phyloP scores from a whole-genome alignment of 2,888 invertebrate species.

The Cheilosia pagana region DNA sequence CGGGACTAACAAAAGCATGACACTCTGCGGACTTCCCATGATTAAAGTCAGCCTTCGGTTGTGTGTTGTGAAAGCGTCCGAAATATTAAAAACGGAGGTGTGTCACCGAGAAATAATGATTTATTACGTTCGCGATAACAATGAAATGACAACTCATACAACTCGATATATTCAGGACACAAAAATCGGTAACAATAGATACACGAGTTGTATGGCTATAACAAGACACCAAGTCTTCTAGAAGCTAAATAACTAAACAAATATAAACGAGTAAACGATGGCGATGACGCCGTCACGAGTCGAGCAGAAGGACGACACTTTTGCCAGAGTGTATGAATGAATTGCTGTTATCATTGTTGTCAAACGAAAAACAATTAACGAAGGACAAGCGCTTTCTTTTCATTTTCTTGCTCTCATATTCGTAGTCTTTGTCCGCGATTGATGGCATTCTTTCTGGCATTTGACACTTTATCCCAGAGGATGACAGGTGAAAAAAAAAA shows the following conservation, averaged over 20 bases:
- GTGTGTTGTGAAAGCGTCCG: conserved; percentile 8
- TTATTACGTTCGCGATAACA: conserved; percentile 37
- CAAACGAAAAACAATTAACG: conserved; percentile 62
- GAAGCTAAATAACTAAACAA: conserved; percentile 39
- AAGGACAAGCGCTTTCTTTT: conserved; percentile 36
- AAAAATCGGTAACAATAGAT: conserved; percentile 13
- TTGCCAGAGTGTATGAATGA: conserved; percentile 24
- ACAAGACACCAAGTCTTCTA: conserved; percentile 7
- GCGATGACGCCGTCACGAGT: conserved; percentile 1
- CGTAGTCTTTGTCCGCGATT: conserved; percentile 21
- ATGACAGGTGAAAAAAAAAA: conserved; percentile 46
- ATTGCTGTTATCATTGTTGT: conserved; percentile 50
- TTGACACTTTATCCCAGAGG: conserved; percentile 39
- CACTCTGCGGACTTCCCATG: conserved; percentile 5
- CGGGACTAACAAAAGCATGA: neutral
- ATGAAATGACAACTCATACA: conserved; percentile 47
- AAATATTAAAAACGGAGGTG: conserved; percentile 13
- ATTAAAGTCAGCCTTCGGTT: conserved; percentile 18
- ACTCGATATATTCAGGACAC: conserved; percentile 1
- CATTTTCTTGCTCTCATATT: neutral
- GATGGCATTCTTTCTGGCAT: conserved; percentile 48
- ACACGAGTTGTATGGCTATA: neutral
- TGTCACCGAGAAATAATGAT: conserved; percentile 60
- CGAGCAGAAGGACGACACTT: conserved; percentile 39
- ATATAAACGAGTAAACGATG: conserved; percentile 40